These are phyloP conservation scores for Scaptodrosophila latifasciaeformis DNA, from an alignment of 2,888 invertebrate genomes.

Conservation along the genomic window DNA sequence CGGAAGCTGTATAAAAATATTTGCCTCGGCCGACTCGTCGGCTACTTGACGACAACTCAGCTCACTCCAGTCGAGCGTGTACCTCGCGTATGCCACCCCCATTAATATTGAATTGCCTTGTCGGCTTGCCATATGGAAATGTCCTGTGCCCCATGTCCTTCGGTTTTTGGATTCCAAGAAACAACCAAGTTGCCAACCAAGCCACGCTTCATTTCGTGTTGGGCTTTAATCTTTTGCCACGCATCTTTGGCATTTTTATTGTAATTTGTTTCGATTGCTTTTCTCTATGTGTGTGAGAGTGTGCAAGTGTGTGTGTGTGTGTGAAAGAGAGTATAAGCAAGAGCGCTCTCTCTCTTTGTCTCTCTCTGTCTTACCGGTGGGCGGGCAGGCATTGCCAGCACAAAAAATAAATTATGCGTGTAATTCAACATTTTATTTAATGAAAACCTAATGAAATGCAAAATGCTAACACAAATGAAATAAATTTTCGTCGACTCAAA, in stretches of 20 bases:
- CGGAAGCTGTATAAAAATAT: conserved; percentile 65
- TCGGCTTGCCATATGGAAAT: conserved; percentile 54
- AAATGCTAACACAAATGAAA: conserved; percentile 69
- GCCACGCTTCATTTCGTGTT: conserved; percentile 56
- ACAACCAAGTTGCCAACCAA: conserved; percentile 8
- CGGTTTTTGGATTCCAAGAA: too few species aligned
- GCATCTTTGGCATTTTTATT: conserved; percentile 64
- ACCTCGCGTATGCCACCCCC: too few species aligned
- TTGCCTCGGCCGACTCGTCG: conserved; percentile 37
- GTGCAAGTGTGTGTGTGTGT: too few species aligned
- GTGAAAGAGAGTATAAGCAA: background rate
- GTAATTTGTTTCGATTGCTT: conserved; percentile 65
- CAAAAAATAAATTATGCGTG: conserved; percentile 71
- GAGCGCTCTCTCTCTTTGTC: conserved; percentile 12
- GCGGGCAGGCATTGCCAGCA: conserved; percentile 19
- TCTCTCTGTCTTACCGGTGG: conserved; percentile 20
- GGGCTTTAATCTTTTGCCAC: conserved; percentile 64
- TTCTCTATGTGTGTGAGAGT: conserved; percentile 33
- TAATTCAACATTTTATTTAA: conserved; percentile 73
- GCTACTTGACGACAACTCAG: conserved; percentile 26
- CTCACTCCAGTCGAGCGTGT: too few species aligned
- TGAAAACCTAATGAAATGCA: conserved; percentile 73
- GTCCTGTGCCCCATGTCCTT: conserved; percentile 1
- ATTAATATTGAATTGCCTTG: conserved; percentile 15
- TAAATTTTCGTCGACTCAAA: conserved; percentile 53